Evolutionary conservation across 2,797 vertebrate genomes (phyloP).

Genomic region (Anguilla obscura): DNA sequence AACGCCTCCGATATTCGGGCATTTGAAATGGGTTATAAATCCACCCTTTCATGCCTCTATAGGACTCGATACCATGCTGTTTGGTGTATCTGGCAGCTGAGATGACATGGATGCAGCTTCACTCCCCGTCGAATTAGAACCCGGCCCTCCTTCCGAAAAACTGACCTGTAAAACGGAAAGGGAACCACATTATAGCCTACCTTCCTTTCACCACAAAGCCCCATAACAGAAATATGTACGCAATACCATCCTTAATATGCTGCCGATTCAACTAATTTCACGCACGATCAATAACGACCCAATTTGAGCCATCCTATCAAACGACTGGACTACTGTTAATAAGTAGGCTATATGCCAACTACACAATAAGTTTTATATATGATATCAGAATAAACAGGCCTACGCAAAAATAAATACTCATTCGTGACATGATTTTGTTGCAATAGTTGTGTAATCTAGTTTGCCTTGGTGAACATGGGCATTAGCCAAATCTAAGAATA

Average conservation of each 20-base stretch:
- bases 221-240: neutral
- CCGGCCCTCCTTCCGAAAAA: constrained; percentile 96
- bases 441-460: neutral
- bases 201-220: neutral
- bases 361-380: neutral
- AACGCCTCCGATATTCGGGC: constrained; percentile 69
- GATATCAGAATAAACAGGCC: neutral
- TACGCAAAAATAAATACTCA: neutral
- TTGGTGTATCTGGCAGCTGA: constrained; percentile 96
- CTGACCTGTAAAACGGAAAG: constrained; percentile 75
- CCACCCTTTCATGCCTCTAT: constrained; percentile 89
- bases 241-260: neutral
- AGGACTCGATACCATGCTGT: constrained; percentile 99
- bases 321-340: neutral
- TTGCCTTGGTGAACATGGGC: neutral
- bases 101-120: constrained; percentile 98
- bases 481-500: neutral
- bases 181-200: neutral
- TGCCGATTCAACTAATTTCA: neutral
- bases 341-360: neutral
- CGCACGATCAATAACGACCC: neutral
- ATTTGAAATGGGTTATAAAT: constrained; percentile 59
- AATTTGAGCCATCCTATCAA: neutral
- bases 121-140: constrained; percentile 96
- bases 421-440: neutral